Evolutionary conservation across 2,888 invertebrate species (phyloP).

Genomic region (Charanyca ferruginea): DNA sequence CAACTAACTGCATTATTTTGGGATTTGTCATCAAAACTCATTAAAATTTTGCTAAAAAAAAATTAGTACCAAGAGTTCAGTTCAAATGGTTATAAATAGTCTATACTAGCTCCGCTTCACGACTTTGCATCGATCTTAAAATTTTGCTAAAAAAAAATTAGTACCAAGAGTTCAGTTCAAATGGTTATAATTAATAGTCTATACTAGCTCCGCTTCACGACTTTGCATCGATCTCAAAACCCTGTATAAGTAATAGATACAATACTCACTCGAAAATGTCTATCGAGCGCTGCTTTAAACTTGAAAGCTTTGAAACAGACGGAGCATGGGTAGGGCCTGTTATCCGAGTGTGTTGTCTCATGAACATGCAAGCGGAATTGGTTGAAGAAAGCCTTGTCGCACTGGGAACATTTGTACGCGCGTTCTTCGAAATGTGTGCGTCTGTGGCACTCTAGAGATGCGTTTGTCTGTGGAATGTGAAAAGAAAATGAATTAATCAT

Average conservation of each 20-base stretch:
- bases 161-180: too few species aligned
- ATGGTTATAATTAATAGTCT: too few species aligned
- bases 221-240: too few species aligned
- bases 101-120: too few species aligned
- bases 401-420: conserved; percentile 73
- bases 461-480: conserved; percentile 74
- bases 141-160: too few species aligned
- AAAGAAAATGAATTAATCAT: not conserved
- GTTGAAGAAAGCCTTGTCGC: conserved; percentile 78
- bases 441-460: conserved; percentile 83
- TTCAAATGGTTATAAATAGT: too few species aligned
- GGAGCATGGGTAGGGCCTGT: conserved; percentile 70
- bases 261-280: conserved; percentile 77
- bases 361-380: conserved; percentile 81
- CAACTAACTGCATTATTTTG: too few species aligned
- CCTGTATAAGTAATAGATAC: not conserved
- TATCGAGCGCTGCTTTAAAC: conserved; percentile 78
- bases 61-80: too few species aligned
- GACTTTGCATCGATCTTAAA: too few species aligned
- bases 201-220: too few species aligned
- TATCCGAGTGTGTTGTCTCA: conserved; percentile 77
- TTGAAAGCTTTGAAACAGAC: conserved; percentile 83
- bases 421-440: conserved; percentile 81
- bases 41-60: too few species aligned
- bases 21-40: too few species aligned